Conservation (phyloP, 2,888 invertebrate species). For the Imbricaverruca yamaguchii region DNA sequence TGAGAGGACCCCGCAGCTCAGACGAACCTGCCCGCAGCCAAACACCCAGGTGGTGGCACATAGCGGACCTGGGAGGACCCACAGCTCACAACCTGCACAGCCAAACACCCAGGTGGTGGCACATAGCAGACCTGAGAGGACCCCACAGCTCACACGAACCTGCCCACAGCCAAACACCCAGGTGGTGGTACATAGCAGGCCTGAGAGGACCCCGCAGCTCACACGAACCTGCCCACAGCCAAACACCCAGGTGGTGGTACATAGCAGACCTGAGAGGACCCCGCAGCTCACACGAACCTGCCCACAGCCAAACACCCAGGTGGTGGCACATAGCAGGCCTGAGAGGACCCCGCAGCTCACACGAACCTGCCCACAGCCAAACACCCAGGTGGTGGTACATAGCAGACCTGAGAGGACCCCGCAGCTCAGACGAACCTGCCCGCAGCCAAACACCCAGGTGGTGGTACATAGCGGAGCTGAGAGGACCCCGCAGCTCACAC, state of each 20-base stretch:
- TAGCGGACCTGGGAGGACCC: conserved; percentile 26
- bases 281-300: neutral
- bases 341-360: neutral
- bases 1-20: neutral
- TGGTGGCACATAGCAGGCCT: conserved; percentile 28
- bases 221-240: too few relatives aligned
- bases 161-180: neutral
- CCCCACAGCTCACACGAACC: neutral
- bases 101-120: too few relatives aligned
- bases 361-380: too few relatives aligned
- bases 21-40: too few relatives aligned
- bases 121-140: conserved; percentile 27
- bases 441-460: neutral
- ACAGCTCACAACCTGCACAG: too few relatives aligned
- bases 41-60: neutral
- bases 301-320: neutral
- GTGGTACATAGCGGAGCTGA: conserved; percentile 27
- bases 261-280: conserved; percentile 26
- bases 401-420: conserved; percentile 26
- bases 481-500: neutral
- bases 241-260: too few relatives aligned
- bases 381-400: too few relatives aligned
- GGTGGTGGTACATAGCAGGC: conserved; percentile 26
- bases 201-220: conserved; percentile 15
- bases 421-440: neutral